phyloP scores from a whole-genome alignment of 2,797 vertebrate species.

The Sebastes itinus region DNA sequence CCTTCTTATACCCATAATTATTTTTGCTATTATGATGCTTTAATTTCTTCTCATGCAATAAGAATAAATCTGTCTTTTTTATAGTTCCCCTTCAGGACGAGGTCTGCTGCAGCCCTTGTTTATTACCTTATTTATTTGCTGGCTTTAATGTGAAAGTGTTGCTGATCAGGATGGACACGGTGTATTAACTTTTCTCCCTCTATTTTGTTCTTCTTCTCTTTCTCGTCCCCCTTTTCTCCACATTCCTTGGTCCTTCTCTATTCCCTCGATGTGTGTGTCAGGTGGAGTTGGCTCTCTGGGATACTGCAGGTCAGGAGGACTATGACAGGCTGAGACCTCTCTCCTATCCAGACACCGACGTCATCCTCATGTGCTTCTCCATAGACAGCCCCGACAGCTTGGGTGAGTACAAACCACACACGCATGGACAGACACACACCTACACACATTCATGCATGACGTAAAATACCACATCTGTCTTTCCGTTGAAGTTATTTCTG shows the following conservation, averaged over 20 bases:
- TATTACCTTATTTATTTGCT: background rate
- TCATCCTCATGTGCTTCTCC: constrained; percentile 99
- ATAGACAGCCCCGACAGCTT: constrained; percentile 99
- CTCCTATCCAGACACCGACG: constrained; percentile 98
- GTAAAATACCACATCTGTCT: background rate
- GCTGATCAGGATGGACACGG: background rate
- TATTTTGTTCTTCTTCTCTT: background rate
- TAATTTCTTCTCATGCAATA: background rate
- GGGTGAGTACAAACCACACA: constrained; percentile 81
- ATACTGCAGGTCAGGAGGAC: constrained; percentile 98
- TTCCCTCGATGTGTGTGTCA: constrained; percentile 55
- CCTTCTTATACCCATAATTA: background rate
- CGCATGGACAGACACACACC: background rate
- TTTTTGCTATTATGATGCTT: background rate
- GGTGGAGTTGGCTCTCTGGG: constrained; percentile 98
- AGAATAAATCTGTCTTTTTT: background rate
- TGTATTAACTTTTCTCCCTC: background rate
- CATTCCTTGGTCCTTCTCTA: background rate
- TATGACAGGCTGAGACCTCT: constrained; percentile 97
- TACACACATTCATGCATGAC: background rate
- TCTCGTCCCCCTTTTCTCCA: background rate
- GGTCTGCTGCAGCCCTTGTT: background rate
- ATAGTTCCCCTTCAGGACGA: background rate
- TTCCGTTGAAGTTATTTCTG: constrained; percentile 19
- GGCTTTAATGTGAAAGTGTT: background rate